Conservation (phyloP, 2,888 invertebrate genomes). For the Augiades crinisus region DNA sequence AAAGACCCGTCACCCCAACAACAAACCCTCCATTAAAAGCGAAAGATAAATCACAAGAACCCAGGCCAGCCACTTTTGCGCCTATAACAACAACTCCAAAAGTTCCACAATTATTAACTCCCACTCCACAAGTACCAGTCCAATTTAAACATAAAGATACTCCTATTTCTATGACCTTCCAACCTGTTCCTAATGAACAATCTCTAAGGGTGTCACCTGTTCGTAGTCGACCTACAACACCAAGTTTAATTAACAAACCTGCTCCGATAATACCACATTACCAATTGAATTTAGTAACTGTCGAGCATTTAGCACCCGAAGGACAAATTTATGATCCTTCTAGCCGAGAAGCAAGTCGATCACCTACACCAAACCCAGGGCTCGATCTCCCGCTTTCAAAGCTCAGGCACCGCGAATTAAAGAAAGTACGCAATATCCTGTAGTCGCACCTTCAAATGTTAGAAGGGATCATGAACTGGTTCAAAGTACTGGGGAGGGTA, state of each 20-base stretch:
- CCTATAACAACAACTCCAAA: conserved; percentile 38
- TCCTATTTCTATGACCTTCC: conserved; percentile 83
- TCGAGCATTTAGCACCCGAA: conserved; percentile 82
- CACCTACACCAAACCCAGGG: conserved; percentile 84
- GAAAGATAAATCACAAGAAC: conserved; percentile 57
- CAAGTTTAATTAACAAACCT: conserved; percentile 87
- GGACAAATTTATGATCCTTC: conserved; percentile 82
- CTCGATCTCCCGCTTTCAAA: conserved; percentile 85
- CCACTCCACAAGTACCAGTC: conserved; percentile 41
- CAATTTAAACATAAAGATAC: conserved; percentile 72
- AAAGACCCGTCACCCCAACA: conserved; percentile 64
- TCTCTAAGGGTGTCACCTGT: conserved; percentile 77
- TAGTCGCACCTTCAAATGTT: conserved; percentile 52
- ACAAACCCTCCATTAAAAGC: conserved; percentile 63
- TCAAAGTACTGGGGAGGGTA: conserved; percentile 56
- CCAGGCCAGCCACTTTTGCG: conserved; percentile 37
- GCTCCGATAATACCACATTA: conserved; percentile 89
- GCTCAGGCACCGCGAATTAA: conserved; percentile 84
- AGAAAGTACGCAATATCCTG: conserved; percentile 62
- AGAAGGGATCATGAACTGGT: conserved; percentile 70
- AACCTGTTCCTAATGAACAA: conserved; percentile 82
- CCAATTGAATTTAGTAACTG: conserved; percentile 88
- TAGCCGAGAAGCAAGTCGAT: conserved; percentile 81
- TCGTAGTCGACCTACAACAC: conserved; percentile 83
- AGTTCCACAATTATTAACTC: conserved; percentile 42